phyloP scores from a whole-genome alignment of 92 coral and sea anemone species.

The Palythoa caribaeorum region DNA sequence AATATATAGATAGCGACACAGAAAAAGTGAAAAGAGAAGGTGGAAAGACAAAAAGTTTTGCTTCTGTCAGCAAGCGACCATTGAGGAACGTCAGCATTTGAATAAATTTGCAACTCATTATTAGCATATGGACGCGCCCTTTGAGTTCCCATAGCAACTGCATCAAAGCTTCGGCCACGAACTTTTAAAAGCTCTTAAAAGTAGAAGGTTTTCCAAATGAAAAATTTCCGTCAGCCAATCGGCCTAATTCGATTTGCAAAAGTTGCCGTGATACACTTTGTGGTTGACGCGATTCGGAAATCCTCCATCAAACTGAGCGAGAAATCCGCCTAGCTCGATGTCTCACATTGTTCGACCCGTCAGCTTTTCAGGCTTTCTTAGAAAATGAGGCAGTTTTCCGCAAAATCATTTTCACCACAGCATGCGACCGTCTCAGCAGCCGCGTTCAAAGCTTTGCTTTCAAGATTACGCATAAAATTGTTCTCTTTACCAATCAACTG shows the following conservation, averaged over 20 bases:
- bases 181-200: background rate
- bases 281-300: background rate
- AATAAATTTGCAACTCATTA: background rate
- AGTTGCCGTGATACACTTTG: background rate
- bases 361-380: background rate
- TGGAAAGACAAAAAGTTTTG: background rate
- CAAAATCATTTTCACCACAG: background rate
- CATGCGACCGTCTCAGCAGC: background rate
- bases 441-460: background rate
- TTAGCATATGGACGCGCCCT: slow-evolving; percentile 12
- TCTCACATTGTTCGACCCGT: background rate
- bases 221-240: background rate
- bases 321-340: background rate
- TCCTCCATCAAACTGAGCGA: background rate
- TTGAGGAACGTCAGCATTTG: background rate
- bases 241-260: background rate
- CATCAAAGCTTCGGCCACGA: background rate
- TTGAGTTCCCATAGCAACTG: background rate
- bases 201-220: background rate
- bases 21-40: background rate
- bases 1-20: too few species aligned
- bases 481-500: too few species aligned
- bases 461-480: too few species aligned
- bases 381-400: background rate
- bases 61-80: background rate